Evolutionary conservation across 2,888 invertebrate species (phyloP).

Genomic region (Dasysyrphus tricinctus): DNA sequence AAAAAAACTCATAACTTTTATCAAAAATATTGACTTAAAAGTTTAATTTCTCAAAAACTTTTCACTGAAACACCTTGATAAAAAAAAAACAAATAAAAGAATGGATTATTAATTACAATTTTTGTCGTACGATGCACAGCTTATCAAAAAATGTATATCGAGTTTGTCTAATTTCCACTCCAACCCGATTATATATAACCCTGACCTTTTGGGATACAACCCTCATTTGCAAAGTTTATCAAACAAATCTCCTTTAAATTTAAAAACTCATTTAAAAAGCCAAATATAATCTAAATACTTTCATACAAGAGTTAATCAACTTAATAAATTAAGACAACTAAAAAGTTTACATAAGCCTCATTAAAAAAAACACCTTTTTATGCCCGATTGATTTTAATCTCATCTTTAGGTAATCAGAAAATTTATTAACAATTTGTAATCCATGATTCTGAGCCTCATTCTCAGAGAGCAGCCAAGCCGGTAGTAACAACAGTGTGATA

Average conservation of each 20-base stretch:
- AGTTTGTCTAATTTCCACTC: too few relatives aligned
- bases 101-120: too few relatives aligned
- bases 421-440: slow-evolving; percentile 76
- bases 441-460: slow-evolving; percentile 65
- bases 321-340: neutral
- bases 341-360: slow-evolving; percentile 12
- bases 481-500: slow-evolving; percentile 34
- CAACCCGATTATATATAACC: too few relatives aligned
- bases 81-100: too few relatives aligned
- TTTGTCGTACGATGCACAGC: too few relatives aligned
- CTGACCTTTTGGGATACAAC: too few relatives aligned
- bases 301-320: neutral
- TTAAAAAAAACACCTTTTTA: slow-evolving; percentile 36
- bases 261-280: neutral
- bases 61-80: too few relatives aligned
- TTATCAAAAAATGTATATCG: too few relatives aligned
- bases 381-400: slow-evolving; percentile 73
- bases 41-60: too few relatives aligned
- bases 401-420: slow-evolving; percentile 72
- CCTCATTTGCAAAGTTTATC: too few relatives aligned
- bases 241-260: neutral
- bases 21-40: too few relatives aligned
- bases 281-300: neutral
- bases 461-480: slow-evolving; percentile 31
- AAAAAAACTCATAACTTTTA: too few relatives aligned